Conservation (phyloP, 2,113 vertebrate species). For the Equus przewalskii region DNA sequence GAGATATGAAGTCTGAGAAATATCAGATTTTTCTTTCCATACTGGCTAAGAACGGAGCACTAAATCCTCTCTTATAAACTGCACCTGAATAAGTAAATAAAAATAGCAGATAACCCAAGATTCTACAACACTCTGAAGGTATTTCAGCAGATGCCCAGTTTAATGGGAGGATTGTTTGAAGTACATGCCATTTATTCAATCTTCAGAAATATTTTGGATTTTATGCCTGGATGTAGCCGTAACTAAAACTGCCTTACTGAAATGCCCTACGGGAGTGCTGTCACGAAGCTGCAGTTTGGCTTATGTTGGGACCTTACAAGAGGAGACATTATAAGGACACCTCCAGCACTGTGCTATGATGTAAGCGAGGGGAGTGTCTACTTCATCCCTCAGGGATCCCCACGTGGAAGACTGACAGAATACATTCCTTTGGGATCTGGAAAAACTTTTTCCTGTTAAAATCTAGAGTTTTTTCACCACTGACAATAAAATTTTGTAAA, state of each 20-base stretch:
- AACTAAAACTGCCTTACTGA: neutral
- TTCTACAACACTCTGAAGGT: neutral
- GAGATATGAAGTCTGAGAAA: neutral
- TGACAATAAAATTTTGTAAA: neutral
- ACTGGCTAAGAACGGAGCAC: neutral
- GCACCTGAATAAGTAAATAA: neutral
- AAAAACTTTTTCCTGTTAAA: neutral
- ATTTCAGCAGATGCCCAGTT: neutral
- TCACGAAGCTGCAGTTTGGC: neutral
- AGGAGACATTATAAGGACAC: neutral
- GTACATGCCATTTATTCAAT: neutral
- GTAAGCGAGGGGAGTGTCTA: neutral
- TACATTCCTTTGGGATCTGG: neutral
- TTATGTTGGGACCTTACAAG: too few species aligned
- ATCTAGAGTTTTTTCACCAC: neutral
- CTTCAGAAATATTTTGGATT: constrained; percentile 47
- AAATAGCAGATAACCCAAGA: neutral
- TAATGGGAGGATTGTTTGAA: neutral
- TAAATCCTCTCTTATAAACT: neutral
- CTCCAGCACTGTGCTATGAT: neutral
- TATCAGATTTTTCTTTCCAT: neutral
- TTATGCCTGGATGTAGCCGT: neutral
- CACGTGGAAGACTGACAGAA: neutral
- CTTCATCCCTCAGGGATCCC: neutral
- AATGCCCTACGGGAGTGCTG: neutral